These are phyloP conservation scores for Pelobates cultripes DNA, from an alignment of 2,797 vertebrate genomes.

Conservation along the genomic window DNA sequence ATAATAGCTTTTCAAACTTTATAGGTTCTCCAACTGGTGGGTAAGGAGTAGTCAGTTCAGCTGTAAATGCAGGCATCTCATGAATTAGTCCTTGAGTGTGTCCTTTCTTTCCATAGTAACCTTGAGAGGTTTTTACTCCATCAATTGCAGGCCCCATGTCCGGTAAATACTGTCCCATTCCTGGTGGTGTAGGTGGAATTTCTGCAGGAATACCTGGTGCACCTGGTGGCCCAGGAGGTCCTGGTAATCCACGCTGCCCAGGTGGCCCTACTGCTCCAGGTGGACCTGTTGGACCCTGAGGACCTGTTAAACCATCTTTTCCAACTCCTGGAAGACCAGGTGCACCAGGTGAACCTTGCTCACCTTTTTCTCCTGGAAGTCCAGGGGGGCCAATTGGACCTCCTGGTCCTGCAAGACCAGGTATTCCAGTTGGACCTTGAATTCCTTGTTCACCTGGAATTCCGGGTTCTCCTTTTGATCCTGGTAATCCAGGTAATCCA, in stretches of 20 bases:
- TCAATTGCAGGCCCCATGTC: constrained; percentile 77
- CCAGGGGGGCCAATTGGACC: constrained; percentile 93
- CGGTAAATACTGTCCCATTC: constrained; percentile 83
- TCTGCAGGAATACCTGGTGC: constrained; percentile 79
- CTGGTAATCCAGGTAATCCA: constrained; percentile 79
- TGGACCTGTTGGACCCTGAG: constrained; percentile 85
- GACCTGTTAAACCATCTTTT: constrained; percentile 81
- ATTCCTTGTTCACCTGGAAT: constrained; percentile 82
- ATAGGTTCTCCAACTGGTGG: constrained; percentile 89
- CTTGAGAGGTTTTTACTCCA: constrained; percentile 78
- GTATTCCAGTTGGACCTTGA: constrained; percentile 90
- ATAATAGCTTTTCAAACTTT: constrained; percentile 91
- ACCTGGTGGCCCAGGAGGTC: constrained; percentile 87
- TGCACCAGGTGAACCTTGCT: constrained; percentile 81
- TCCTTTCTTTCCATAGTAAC: constrained; percentile 79
- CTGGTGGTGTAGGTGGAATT: constrained; percentile 73
- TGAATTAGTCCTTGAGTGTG: constrained; percentile 67
- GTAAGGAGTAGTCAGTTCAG: constrained; percentile 88
- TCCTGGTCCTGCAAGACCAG: constrained; percentile 86
- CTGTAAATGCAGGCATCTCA: constrained; percentile 93
- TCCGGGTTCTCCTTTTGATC: constrained; percentile 84
- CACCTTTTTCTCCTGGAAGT: constrained; percentile 86
- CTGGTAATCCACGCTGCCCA: constrained; percentile 86
- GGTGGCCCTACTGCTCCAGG: constrained; percentile 82
- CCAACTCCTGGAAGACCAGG: constrained; percentile 88